phyloP scores from a whole-genome alignment of 2,113 vertebrate genomes.

The Corythoichthys haematopterus region DNA sequence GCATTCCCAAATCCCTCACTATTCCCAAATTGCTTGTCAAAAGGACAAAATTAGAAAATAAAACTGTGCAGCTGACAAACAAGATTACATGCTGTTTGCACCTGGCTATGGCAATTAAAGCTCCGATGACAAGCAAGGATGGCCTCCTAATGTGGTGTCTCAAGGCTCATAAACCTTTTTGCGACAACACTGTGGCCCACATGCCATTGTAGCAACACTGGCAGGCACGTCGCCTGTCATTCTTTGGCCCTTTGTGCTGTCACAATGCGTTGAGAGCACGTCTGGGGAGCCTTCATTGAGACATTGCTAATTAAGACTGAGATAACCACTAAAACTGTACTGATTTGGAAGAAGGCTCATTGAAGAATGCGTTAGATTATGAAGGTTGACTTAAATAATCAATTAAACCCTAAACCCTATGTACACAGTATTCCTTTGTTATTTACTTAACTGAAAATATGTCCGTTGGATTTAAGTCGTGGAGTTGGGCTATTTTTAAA shows the following conservation, averaged over 20 bases:
- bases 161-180: slow-evolving; percentile 61
- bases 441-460: neutral
- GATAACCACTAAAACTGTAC: slow-evolving; percentile 18
- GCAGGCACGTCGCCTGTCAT: slow-evolving; percentile 37
- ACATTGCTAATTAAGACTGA: slow-evolving; percentile 45
- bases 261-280: slow-evolving; percentile 12
- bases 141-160: slow-evolving; percentile 65
- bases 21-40: slow-evolving; percentile 69
- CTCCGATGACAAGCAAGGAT: slow-evolving; percentile 61
- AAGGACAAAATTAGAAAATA: slow-evolving; percentile 66
- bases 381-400: neutral
- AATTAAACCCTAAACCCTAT: too few species aligned
- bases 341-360: slow-evolving; percentile 23
- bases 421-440: neutral
- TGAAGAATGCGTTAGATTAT: slow-evolving; percentile 13
- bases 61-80: slow-evolving; percentile 66
- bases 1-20: slow-evolving; percentile 45
- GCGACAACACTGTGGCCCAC: slow-evolving; percentile 50
- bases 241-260: slow-evolving; percentile 36
- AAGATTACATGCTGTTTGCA: slow-evolving; percentile 74
- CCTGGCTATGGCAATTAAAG: slow-evolving; percentile 72
- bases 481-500: neutral
- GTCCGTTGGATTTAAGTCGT: neutral
- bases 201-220: slow-evolving; percentile 25
- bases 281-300: slow-evolving; percentile 33